phyloP scores from a whole-genome alignment of 2,113 vertebrate genomes.

The Takifugu bimaculatus region DNA sequence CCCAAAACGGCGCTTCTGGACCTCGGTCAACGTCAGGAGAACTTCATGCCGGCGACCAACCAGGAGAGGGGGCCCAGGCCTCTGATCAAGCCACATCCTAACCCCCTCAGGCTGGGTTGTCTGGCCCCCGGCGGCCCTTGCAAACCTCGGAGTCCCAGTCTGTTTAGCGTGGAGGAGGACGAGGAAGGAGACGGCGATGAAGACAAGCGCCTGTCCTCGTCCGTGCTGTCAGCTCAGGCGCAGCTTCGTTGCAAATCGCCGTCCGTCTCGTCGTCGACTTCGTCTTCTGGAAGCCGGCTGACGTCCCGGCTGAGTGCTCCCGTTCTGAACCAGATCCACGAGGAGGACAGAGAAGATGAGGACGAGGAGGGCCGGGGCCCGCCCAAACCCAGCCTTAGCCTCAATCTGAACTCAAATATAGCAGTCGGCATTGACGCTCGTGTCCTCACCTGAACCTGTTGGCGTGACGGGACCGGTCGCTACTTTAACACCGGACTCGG shows the following conservation, averaged over 20 bases:
- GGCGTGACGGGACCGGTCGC: conserved; percentile 25
- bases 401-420: conserved; percentile 84
- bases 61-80: conserved; percentile 54
- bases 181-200: conserved; percentile 86
- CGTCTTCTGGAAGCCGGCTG: conserved; percentile 85
- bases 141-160: conserved; percentile 80
- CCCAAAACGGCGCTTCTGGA: conserved; percentile 83
- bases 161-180: conserved; percentile 94
- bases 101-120: conserved; percentile 56
- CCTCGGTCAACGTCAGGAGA: conserved; percentile 62
- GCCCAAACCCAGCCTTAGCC: conserved; percentile 85
- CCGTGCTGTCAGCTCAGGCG: conserved; percentile 82
- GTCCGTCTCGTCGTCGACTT: conserved; percentile 71
- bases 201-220: conserved; percentile 48
- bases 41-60: conserved; percentile 9
- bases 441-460: conserved; percentile 32
- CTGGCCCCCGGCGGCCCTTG: conserved; percentile 44
- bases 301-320: conserved; percentile 92
- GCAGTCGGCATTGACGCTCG: conserved; percentile 37
- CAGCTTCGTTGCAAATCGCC: conserved; percentile 84
- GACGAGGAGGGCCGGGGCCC: conserved; percentile 51
- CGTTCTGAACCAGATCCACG: conserved; percentile 95
- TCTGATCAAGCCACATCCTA: conserved; percentile 56
- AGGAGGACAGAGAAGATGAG: conserved; percentile 88
- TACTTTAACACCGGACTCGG: conserved; percentile 81